Percentiles rank a stretch among this genome's conserved stretches.
phyloP scores from a whole-genome alignment of 2,888 invertebrate species.

The Ectropis crepuscularia region DNA sequence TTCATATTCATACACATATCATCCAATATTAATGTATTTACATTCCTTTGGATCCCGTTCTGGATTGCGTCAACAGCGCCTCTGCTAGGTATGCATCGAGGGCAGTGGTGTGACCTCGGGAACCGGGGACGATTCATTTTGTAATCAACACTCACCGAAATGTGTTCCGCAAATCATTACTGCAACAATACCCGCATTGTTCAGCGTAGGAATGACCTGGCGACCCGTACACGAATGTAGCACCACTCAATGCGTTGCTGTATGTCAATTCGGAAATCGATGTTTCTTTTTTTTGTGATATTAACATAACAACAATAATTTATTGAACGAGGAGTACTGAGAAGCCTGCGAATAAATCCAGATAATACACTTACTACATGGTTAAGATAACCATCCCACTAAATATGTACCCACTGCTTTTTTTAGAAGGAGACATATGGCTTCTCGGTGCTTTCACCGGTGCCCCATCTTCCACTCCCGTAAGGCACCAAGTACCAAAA shows the following conservation, averaged over 20 bases:
- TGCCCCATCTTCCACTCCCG: too few relatives aligned
- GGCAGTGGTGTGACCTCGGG: slow-evolving; percentile 43
- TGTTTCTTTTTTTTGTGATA: not conserved
- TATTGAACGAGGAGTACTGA: too few relatives aligned
- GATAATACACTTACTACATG: too few relatives aligned
- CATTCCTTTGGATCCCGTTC: not conserved
- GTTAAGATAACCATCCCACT: too few relatives aligned
- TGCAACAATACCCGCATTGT: slow-evolving; percentile 57
- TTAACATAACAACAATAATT: too few relatives aligned
- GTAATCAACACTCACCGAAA: slow-evolving; percentile 50
- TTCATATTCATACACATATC: too few relatives aligned
- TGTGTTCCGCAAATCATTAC: slow-evolving; percentile 48
- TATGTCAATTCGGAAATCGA: slow-evolving; percentile 1
- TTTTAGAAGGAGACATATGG: too few relatives aligned
- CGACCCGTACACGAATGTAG: slow-evolving; percentile 44
- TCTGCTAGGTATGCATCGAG: slow-evolving; percentile 39
- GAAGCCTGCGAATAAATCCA: too few relatives aligned
- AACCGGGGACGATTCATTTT: slow-evolving; percentile 42
- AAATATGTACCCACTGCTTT: too few relatives aligned
- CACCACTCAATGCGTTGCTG: slow-evolving; percentile 16
- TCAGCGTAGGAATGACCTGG: slow-evolving; percentile 49
- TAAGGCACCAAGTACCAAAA: too few relatives aligned
- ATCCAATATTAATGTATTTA: not conserved
- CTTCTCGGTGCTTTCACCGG: too few relatives aligned
- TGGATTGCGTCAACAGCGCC: not conserved